A percentile compares a stretch with the other conserved stretches of the same genome.
These are phyloP conservation scores for Microctenopoma stevenorrisi DNA, from an alignment of 2,797 vertebrate species.

Conservation along the genomic window DNA sequence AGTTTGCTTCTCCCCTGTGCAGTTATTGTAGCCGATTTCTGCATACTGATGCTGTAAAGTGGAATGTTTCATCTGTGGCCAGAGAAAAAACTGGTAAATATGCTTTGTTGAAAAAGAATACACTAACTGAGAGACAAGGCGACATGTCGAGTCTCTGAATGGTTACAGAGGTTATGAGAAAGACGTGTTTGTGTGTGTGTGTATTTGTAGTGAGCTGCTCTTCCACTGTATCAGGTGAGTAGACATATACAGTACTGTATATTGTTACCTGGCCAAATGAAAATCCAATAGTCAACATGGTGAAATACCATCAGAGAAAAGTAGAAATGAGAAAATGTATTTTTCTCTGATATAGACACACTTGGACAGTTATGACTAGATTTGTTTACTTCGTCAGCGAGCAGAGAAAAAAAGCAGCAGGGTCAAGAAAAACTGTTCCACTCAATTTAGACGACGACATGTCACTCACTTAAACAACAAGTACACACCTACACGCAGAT, in stretches of 20 bases:
- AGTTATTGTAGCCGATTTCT: slow-evolving; percentile 38
- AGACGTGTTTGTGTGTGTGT: too few relatives aligned
- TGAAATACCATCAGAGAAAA: neutral
- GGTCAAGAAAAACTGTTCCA: slow-evolving; percentile 32
- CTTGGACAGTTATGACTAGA: neutral
- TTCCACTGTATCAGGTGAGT: neutral
- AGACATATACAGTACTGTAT: neutral
- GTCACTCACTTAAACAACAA: slow-evolving; percentile 19
- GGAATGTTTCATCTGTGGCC: slow-evolving; percentile 48
- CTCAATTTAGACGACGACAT: slow-evolving; percentile 29
- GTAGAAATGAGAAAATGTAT: neutral
- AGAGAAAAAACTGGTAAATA: slow-evolving; percentile 41
- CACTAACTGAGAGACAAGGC: slow-evolving; percentile 33
- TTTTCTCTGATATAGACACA: neutral
- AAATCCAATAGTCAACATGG: too few relatives aligned
- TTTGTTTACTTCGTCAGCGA: slow-evolving; percentile 11
- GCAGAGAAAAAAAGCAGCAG: slow-evolving; percentile 24
- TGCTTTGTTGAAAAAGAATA: slow-evolving; percentile 49
- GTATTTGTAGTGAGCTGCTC: neutral
- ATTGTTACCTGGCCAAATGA: neutral
- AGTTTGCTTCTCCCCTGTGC: slow-evolving; percentile 31
- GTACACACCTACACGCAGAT: slow-evolving; percentile 21
- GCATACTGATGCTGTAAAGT: slow-evolving; percentile 42
- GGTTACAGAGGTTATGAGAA: too few relatives aligned
- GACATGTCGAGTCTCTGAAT: slow-evolving; percentile 12